Conservation (phyloP, 1,140 invertebrate genomes). For the Holcopasites calliopsidis region DNA sequence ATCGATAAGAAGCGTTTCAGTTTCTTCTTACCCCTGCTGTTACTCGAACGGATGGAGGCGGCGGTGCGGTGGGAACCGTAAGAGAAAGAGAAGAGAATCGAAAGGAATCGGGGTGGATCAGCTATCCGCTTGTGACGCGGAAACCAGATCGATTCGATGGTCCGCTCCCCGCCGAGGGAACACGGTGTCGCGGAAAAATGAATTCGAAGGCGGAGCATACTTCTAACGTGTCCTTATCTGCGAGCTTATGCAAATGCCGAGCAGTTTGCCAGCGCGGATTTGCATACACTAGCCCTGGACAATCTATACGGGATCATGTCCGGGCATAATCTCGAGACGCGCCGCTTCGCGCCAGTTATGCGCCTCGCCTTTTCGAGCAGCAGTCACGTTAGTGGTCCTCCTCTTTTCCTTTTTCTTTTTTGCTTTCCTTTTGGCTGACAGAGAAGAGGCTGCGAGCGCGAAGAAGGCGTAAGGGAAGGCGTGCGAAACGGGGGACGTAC, state of each 20-base stretch:
- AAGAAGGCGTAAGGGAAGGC: too few relatives aligned
- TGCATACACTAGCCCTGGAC: slow-evolving; percentile 66
- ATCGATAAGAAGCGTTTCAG: slow-evolving; percentile 46
- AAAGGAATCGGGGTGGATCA: background rate
- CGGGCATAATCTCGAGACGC: slow-evolving; percentile 69
- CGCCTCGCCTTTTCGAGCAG: slow-evolving; percentile 41
- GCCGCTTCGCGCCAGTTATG: slow-evolving; percentile 52
- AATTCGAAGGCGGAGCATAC: slow-evolving; percentile 61
- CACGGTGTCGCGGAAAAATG: slow-evolving; percentile 44
- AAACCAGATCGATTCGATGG: slow-evolving; percentile 40
- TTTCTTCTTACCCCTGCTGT: slow-evolving; percentile 19
- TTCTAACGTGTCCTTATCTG: slow-evolving; percentile 72
- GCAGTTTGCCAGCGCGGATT: slow-evolving; percentile 73
- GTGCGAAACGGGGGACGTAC: background rate
- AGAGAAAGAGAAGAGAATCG: background rate
- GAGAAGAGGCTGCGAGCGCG: background rate
- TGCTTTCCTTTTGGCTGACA: background rate
- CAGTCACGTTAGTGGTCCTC: slow-evolving; percentile 50
- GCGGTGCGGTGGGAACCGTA: background rate
- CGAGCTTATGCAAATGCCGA: slow-evolving; percentile 72
- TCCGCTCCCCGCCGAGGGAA: background rate
- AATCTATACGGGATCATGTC: slow-evolving; percentile 71
- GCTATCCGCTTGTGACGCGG: background rate
- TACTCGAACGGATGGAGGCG: background rate
- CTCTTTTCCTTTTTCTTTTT: background rate